These are phyloP conservation scores for Scytalopus superciliaris DNA, from an alignment of 2,113 vertebrate genomes.

Conservation along the genomic window DNA sequence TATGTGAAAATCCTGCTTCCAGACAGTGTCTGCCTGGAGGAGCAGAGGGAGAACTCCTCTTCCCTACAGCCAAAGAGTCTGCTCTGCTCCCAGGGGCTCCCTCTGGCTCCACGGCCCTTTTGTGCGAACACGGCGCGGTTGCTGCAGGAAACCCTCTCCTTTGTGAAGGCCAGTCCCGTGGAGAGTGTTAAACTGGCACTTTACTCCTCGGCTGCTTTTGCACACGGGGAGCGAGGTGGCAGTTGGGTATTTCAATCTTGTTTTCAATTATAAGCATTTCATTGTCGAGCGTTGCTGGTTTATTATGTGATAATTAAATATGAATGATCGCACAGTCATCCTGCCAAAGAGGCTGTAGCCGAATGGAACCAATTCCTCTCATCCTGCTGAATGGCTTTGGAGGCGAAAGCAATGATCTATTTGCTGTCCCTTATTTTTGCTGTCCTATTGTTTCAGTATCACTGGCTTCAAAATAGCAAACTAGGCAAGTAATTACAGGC, in stretches of 20 bases:
- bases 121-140: rapidly evolving
- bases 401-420: conserved; percentile 18
- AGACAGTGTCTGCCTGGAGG: background rate
- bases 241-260: conserved; percentile 29
- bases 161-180: background rate
- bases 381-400: background rate
- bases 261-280: conserved; percentile 58
- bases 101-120: background rate
- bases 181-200: background rate
- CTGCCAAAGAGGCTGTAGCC: conserved; percentile 25
- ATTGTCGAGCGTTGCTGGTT: conserved; percentile 12
- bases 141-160: background rate
- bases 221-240: background rate
- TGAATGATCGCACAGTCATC: background rate
- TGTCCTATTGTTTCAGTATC: conserved; percentile 32
- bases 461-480: conserved; percentile 20
- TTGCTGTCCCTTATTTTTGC: conserved; percentile 13
- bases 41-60: background rate
- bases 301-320: conserved; percentile 60
- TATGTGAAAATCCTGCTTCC: background rate
- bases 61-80: rapidly evolving
- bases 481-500: background rate
- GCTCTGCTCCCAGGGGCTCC: background rate
- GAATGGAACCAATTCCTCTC: background rate
- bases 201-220: background rate